Evolutionary conservation across 2,888 invertebrate genomes (phyloP), one percentile per base, ranked within the genome.

Genomic region (Athalia circularis): DNA sequence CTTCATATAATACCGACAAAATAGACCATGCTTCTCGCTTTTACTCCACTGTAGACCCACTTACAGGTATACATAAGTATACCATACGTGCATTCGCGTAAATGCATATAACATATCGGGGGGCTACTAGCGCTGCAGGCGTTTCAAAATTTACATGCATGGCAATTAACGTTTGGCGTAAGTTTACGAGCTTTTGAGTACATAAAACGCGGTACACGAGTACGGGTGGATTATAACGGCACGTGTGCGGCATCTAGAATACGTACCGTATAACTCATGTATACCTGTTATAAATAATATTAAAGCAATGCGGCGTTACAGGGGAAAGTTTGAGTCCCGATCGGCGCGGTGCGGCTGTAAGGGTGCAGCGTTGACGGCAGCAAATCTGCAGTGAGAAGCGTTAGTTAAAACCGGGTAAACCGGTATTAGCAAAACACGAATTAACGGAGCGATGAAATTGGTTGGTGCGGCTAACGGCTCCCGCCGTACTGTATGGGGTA

Each of bases 121-220:
- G 29, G 29, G 29, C 29, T 29, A 29, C 29, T 2, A 1, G 29
- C 29, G 29, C 29, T 29, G 29, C 29, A 29, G 29, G 29, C 29
- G 29, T 29, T 29, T 29, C 29, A 29, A 29, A 29, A 29, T 29
- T 29, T 29, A 29, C 29, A 29, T 29, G 29, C 29, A 48, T 11
- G 47, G 65, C 65, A 65, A 65, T 65, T 65, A 65, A 47, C 65
- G 47, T 65, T 15, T 11, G 48, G 48, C 65, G 48, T 65, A 65
- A 48, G 13, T 65, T 65, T 48, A 29, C 2, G 65, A 65, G 65
- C 65, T 65, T 65, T 65, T 65, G 13, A 65, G 65, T 65, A 65
- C 43, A 43, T 62, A 9, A 45, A 6, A 45, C 8, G 15, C 6
- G 9, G 29, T 11, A 47, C 47, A n/a, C 15, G 48, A 48, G 52